Conservation (phyloP, 1,140 invertebrate species). For the Patella vulgata region DNA sequence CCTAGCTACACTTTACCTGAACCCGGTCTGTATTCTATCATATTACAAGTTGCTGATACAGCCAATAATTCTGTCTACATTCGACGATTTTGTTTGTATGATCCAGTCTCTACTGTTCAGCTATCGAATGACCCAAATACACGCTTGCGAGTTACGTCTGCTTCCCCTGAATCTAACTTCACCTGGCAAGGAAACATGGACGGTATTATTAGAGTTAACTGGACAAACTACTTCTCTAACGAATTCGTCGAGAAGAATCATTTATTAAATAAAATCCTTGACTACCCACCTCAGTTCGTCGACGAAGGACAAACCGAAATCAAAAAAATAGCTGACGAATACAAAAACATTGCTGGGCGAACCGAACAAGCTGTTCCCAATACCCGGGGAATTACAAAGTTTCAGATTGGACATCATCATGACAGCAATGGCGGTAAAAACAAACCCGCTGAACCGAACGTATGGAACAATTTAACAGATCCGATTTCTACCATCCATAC, state of each 20-base stretch:
- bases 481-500: too few species aligned
- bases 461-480: too few species aligned
- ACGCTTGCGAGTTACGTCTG: constrained; percentile 7
- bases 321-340: too few species aligned
- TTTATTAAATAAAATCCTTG: constrained; percentile 22
- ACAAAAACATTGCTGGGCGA: too few species aligned
- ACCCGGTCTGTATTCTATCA: constrained; percentile 37
- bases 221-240: constrained; percentile 35
- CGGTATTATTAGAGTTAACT: constrained; percentile 13
- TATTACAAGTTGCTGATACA: constrained; percentile 34
- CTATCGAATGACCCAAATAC: constrained; percentile 3
- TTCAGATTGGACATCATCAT: too few species aligned
- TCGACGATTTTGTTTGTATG: constrained; percentile 31
- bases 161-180: constrained; percentile 8
- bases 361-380: too few species aligned
- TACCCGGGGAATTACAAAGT: too few species aligned
- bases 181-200: constrained; percentile 16
- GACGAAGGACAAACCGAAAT: too few species aligned
- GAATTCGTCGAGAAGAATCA: constrained; percentile 27
- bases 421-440: too few species aligned
- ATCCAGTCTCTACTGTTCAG: constrained; percentile 23
- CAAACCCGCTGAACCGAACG: too few species aligned
- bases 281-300: too few species aligned
- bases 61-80: constrained; percentile 44
- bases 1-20: constrained; percentile 15